phyloP scores from a whole-genome alignment of 2,888 invertebrate species.

The Arge pagana region DNA sequence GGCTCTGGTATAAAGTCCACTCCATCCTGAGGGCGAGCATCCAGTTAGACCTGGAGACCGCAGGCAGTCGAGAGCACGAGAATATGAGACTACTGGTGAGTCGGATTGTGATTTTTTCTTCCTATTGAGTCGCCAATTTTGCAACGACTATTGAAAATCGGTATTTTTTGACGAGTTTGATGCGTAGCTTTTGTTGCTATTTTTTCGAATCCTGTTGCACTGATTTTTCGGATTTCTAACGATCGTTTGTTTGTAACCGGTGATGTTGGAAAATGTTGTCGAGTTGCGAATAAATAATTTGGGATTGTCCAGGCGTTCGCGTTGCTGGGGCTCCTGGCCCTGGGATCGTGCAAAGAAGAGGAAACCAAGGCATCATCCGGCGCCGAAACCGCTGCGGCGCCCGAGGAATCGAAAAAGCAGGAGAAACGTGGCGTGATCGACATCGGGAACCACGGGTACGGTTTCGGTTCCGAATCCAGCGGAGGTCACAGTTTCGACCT shows the following conservation, averaged over 20 bases:
- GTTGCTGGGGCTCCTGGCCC: conserved; percentile 43
- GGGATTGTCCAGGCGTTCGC: conserved; percentile 2
- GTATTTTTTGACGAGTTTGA: not conserved
- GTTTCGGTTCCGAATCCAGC: conserved; percentile 32
- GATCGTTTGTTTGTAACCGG: conserved; percentile 32
- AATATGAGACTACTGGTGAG: conserved; percentile 55
- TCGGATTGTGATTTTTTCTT: conserved; percentile 16
- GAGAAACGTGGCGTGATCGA: conserved; percentile 75
- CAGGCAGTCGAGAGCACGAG: conserved; percentile 34
- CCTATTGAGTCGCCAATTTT: not conserved
- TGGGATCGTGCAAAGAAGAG: conserved; percentile 38
- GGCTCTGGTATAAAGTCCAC: conserved; percentile 52
- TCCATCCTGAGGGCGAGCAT: conserved; percentile 51
- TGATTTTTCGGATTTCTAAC: not conserved
- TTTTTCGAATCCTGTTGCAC: no score
- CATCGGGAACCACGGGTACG: conserved; percentile 46
- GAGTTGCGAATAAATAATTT: not conserved
- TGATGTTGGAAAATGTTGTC: not conserved
- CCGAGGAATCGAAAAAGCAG: conserved; percentile 70
- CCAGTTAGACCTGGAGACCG: conserved; percentile 53
- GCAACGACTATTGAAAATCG: not conserved
- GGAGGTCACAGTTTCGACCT: conserved; percentile 32
- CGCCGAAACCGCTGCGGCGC: conserved; percentile 47
- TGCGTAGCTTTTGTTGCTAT: not conserved
- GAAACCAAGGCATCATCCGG: conserved; percentile 28